A percentile compares a stretch with the other conserved stretches of the same genome.
phyloP scores from a whole-genome alignment of 2,888 invertebrate species.

The Biston betularia region DNA sequence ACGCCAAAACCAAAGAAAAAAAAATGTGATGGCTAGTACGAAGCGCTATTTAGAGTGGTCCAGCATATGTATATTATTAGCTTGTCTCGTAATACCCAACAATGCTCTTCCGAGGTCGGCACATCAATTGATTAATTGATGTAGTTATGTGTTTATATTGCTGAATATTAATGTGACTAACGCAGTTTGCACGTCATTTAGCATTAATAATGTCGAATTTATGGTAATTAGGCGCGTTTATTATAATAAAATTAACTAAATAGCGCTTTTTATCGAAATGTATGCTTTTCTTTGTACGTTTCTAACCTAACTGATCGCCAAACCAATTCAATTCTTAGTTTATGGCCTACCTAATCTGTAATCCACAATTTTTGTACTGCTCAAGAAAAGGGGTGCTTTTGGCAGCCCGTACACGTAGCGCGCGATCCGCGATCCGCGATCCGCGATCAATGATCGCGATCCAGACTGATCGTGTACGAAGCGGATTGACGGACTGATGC shows the following conservation, averaged over 20 bases:
- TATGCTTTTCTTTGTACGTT: not conserved
- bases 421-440: too few relatives aligned
- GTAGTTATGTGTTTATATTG: constrained; percentile 1
- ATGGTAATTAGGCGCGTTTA: constrained; percentile 15
- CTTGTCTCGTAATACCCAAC: constrained; percentile 7
- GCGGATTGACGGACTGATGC: too few relatives aligned
- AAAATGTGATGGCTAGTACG: not conserved
- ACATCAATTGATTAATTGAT: constrained; percentile 20
- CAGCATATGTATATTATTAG: not conserved
- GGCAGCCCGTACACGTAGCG: too few relatives aligned
- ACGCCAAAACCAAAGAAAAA: not conserved
- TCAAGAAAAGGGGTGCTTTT: too few relatives aligned
- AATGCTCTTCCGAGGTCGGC: constrained; percentile 14
- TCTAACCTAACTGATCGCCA: too few relatives aligned
- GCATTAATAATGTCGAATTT: constrained; percentile 12
- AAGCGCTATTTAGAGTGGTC: not conserved
- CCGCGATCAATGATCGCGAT: too few relatives aligned
- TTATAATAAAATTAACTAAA: not conserved
- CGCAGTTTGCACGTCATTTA: constrained; percentile 18
- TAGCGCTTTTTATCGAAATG: not conserved
- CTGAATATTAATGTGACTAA: constrained; percentile 12
- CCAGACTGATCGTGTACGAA: too few relatives aligned
- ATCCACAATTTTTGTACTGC: too few relatives aligned
- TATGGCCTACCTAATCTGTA: too few relatives aligned
- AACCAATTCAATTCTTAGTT: too few relatives aligned